Base-by-base conservation (phyloP, 2,888 invertebrate genomes). In the Dasypolia templi region DNA sequence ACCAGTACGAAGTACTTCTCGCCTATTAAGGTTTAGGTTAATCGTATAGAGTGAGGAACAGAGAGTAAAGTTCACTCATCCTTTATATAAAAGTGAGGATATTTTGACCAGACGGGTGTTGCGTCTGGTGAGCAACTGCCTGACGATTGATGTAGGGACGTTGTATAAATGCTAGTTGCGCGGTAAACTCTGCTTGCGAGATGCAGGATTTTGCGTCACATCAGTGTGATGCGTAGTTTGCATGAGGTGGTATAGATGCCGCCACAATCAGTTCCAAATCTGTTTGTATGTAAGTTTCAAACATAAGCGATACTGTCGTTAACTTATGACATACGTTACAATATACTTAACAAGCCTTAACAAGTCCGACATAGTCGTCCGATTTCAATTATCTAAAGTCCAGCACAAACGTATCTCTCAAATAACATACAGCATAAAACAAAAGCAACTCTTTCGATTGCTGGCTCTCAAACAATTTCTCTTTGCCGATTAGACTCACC, bases 401-500 rank as follows among this genome's bases (percentile, higher is more conserved):
- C 12, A 70, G 32, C 46, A 49, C 46, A 74, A 64, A 29, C 44
- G 59, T 56, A 49, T 64, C 46, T 68, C 26, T 9, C 56, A 58
- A 71, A 71, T 74, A 62, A 69, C 32, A 69, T 66, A 12, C n/a
- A 77, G 42, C 44, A 69, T 39, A 22, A n/a, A 55, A 66, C n/a
- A 56, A 64, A 71, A n/a, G 58, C 61, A 74, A 66, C 72, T 51
- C 63, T 69, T 84, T 69, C 84, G 59, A 82, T 75, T 49, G 75
- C 56, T 39, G 66, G 51, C 71, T 56, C 44, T 65, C 82, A 75
- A 75, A 84, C 77, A 74, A 73, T 83, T n/a, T 81, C 82, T 71
- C 75, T 85, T 84, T 83, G 61, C 64, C 64, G 72, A 82, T 72
- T 72, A 77, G 64, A 70, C n/a, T 74, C 82, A 72, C 69, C 44